Percentiles rank a stretch among this genome's conserved stretches.
phyloP scores from a whole-genome alignment of 2,888 invertebrate species.

The Eutolmus rufibarbis region DNA sequence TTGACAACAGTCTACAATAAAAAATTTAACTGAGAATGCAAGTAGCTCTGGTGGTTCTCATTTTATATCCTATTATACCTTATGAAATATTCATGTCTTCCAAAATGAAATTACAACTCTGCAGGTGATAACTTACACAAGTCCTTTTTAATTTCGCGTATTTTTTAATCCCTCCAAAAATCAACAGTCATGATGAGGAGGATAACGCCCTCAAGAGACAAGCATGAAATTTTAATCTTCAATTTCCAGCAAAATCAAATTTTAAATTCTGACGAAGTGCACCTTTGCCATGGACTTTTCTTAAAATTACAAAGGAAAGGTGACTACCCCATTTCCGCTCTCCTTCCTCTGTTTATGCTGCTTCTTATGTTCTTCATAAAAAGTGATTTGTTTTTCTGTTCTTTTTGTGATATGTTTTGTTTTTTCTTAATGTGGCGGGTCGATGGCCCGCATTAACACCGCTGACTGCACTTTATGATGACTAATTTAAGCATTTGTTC shows the following conservation, averaged over 20 bases:
- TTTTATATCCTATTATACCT: neutral
- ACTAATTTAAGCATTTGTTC: neutral
- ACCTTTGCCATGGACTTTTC: neutral
- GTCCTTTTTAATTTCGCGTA: neutral
- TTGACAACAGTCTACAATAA: neutral
- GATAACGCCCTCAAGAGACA: neutral
- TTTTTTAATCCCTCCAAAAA: neutral
- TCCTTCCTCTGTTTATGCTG: neutral
- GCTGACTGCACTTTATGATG: neutral
- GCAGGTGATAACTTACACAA: neutral
- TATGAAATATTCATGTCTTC: neutral
- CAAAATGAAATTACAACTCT: neutral
- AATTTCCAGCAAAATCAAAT: neutral
- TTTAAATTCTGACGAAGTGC: neutral
- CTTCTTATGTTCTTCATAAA: neutral
- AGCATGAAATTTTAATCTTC: neutral
- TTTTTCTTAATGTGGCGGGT: neutral
- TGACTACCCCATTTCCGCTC: neutral
- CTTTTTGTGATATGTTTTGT: neutral
- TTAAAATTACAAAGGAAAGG: neutral
- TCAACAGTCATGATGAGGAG: neutral
- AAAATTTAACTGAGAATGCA: neutral
- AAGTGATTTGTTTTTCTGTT: neutral
- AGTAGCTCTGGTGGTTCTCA: neutral
- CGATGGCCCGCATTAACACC: neutral